Percentiles rank a stretch among this genome's conserved stretches.
Conservation (phyloP, 2,113 vertebrate genomes). For the Nerophis lumbriciformis region DNA sequence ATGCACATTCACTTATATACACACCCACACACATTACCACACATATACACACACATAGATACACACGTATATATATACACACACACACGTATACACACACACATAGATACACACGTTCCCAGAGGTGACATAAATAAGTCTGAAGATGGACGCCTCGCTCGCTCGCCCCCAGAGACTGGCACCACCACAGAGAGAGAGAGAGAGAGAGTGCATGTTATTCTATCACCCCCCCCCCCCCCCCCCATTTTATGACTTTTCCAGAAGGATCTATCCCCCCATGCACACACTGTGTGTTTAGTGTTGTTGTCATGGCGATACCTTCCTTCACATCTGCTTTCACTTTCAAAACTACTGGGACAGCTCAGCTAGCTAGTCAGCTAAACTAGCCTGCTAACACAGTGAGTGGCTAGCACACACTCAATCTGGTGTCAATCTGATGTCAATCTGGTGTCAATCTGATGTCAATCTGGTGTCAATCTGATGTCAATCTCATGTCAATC, state of each 20-base stretch:
- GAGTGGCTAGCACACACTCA: too few species aligned
- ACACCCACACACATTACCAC: too few species aligned
- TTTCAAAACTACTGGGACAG: background rate
- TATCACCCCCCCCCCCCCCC: slow-evolving; percentile 21
- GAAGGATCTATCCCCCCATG: slow-evolving; percentile 22
- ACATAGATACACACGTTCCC: background rate
- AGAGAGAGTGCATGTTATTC: slow-evolving; percentile 47
- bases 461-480: too few species aligned
- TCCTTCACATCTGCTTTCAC: slow-evolving; percentile 12
- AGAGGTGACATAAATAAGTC: too few species aligned
- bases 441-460: too few species aligned
- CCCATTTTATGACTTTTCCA: slow-evolving; percentile 58
- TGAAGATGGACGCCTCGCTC: slow-evolving; percentile 20
- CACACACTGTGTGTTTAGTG: background rate
- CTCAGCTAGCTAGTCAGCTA: background rate
- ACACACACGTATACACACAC: too few species aligned
- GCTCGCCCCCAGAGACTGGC: slow-evolving; percentile 52
- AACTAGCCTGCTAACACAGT: too few species aligned
- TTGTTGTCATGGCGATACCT: slow-evolving; percentile 31
- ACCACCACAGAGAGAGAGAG: slow-evolving; percentile 27
- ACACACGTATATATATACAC: background rate
- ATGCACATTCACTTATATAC: too few species aligned
- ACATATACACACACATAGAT: too few species aligned
- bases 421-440: too few species aligned
- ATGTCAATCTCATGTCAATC: too few species aligned